Conservation (phyloP, 2,888 invertebrate genomes). For the Pecten maximus region DNA sequence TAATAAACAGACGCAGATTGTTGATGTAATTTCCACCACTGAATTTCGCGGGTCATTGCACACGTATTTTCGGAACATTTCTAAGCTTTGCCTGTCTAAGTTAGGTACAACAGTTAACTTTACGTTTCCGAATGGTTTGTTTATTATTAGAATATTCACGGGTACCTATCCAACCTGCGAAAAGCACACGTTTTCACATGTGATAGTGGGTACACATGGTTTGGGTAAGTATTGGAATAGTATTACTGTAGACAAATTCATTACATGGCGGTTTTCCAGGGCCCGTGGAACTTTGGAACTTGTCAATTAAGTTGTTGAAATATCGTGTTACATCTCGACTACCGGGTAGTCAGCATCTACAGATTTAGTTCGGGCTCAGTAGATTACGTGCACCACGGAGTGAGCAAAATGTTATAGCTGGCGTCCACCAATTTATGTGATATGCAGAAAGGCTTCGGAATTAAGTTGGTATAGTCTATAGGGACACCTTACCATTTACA, state of each 20-base stretch:
- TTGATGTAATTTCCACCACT: not conserved
- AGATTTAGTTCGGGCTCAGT: too few relatives aligned
- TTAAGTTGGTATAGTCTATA: too few relatives aligned
- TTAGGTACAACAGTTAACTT: not conserved
- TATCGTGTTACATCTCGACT: too few relatives aligned
- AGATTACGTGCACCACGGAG: too few relatives aligned
- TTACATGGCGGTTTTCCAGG: not conserved
- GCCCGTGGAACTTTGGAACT: too few relatives aligned
- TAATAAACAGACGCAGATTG: not conserved
- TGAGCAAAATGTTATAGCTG: too few relatives aligned
- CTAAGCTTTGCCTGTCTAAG: not conserved
- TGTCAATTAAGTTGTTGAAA: too few relatives aligned
- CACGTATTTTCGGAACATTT: not conserved
- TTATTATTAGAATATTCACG: not conserved
- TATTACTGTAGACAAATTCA: not conserved
- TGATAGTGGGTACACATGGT: not conserved
- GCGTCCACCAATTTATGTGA: too few relatives aligned
- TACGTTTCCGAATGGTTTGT: not conserved
- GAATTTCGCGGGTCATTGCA: constrained; percentile 31
- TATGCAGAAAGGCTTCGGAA: too few relatives aligned
- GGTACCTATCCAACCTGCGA: constrained; percentile 11
- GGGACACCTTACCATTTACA: too few relatives aligned
- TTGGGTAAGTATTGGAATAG: not conserved
- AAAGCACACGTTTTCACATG: not conserved
- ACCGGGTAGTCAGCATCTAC: too few relatives aligned